Evolutionary conservation across 2,888 invertebrate genomes (phyloP).

Genomic region (Agonum fuliginosum): DNA sequence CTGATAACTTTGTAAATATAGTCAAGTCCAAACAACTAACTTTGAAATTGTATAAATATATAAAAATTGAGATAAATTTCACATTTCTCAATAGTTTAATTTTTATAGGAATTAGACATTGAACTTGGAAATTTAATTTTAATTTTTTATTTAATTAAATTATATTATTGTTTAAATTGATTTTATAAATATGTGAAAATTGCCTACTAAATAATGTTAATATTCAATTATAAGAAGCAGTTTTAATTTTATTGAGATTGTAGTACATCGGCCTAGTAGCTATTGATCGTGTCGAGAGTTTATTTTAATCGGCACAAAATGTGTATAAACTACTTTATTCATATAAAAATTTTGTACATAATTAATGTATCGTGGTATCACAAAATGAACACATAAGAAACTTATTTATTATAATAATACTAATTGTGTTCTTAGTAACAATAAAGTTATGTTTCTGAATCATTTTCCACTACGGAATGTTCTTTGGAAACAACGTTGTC

Average conservation of each 20-base stretch:
- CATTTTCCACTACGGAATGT: slow-evolving; percentile 42
- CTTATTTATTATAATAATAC: slow-evolving; percentile 54
- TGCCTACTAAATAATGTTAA: slow-evolving; percentile 33
- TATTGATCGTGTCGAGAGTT: slow-evolving; percentile 32
- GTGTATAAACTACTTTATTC: slow-evolving; percentile 49
- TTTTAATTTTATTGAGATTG: slow-evolving; percentile 32
- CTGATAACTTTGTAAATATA: slow-evolving; percentile 24
- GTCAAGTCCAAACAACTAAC: not conserved
- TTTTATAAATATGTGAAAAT: too few relatives aligned
- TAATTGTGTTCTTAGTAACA: slow-evolving; percentile 54
- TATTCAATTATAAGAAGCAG: not conserved
- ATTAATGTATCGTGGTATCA: slow-evolving; percentile 51
- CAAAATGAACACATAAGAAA: slow-evolving; percentile 55
- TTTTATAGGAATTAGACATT: not conserved
- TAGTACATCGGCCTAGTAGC: slow-evolving; percentile 56
- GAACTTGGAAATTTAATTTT: not conserved
- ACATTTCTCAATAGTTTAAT: not conserved
- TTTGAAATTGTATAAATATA: not conserved
- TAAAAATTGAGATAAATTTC: not conserved
- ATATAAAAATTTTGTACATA: slow-evolving; percentile 56
- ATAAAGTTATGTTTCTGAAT: slow-evolving; percentile 49
- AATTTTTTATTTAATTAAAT: not conserved
- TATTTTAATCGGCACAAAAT: slow-evolving; percentile 32
- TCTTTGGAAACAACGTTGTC: slow-evolving; percentile 51
- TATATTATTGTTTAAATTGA: not conserved